Evolutionary conservation across 2,113 vertebrate genomes (phyloP), one percentile per base, ranked within the genome.

Genomic region (Geothlypis trichas): DNA sequence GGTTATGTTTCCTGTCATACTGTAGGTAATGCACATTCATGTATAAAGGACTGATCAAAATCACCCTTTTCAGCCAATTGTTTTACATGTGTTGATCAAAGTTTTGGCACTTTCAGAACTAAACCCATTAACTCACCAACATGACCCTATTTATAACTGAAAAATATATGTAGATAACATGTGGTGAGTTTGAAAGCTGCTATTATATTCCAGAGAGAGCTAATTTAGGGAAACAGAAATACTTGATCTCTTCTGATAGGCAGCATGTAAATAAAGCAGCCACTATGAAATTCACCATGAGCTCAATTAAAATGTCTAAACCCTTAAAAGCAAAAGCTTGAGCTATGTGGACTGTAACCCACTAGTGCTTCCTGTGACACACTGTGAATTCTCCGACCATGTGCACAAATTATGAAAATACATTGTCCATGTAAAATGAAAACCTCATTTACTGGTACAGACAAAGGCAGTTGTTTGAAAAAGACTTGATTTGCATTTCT

Each of bases 41-140:
- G 61, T 91, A 91, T 76, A 96, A 97, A 84, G 46, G 86, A 89
- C 90, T 83, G 93, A 97, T 91, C 68, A 87, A 96, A 97, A 97
- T 78, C 11, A 13, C 72, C 3, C 8, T 88, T 96, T 97, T 90
- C 89, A 84, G 95, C 90, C 96, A 96, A 87, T 93, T 95, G 88
- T 85, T 97, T 88, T 59, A 96, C 66, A 90, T 54, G n/a, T 35
- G 75, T 57, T 97, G 97, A 97, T 97, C 95, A 97, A 97, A 97
- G 96, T 97, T 97, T 93, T 97, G 97, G 97, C 97, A 97, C 95
- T 97, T 96, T 79, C 79, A 94, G 91, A 94, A 89, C 81, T 87
- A 96, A 96, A 95, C 65, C 97, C 97, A 97, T 97, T 97, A 97
- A 95, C 93, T 96, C 87, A 94, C 87, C 93, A 96, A 96, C 73